These are phyloP conservation scores for Nomada flava DNA, from an alignment of 2,888 invertebrate species.

Conservation along the genomic window DNA sequence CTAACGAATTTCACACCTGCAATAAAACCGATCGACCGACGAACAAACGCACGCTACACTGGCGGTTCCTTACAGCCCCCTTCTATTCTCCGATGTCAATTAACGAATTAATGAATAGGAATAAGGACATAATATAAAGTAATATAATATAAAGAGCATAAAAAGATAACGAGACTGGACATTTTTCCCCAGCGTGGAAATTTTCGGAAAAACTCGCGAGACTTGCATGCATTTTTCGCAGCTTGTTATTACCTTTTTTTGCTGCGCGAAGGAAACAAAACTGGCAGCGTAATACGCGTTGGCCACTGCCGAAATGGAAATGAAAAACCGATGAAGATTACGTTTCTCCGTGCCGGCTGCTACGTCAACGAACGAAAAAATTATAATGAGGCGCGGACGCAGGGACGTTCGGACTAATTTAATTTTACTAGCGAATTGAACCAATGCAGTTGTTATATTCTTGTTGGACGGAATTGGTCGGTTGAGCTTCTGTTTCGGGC, in stretches of 20 bases:
- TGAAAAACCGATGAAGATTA: conserved; percentile 21
- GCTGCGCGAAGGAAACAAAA: background rate
- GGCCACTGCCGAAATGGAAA: background rate
- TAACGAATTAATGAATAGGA: background rate
- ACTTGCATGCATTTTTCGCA: background rate
- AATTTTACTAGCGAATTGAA: conserved; percentile 15
- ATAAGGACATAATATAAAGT: too few species aligned
- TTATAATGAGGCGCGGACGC: conserved; percentile 3
- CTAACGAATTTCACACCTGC: conserved; percentile 60
- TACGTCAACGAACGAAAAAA: conserved; percentile 17
- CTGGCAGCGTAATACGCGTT: background rate
- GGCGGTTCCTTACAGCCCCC: conserved; percentile 32
- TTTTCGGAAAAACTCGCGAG: conserved; percentile 1
- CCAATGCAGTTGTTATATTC: background rate
- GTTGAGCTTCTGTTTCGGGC: conserved; percentile 14
- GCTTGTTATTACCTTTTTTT: background rate
- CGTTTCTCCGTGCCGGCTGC: background rate
- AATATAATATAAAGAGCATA: background rate
- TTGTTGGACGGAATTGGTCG: conserved; percentile 20
- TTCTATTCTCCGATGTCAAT: conserved; percentile 22
- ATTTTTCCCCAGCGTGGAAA: background rate
- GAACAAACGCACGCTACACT: conserved; percentile 67
- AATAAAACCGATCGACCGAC: conserved; percentile 60
- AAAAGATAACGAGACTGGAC: background rate
- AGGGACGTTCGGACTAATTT: conserved; percentile 5